Conservation (phyloP, 1,140 invertebrate species). For the Dufourea novaeangliae region DNA sequence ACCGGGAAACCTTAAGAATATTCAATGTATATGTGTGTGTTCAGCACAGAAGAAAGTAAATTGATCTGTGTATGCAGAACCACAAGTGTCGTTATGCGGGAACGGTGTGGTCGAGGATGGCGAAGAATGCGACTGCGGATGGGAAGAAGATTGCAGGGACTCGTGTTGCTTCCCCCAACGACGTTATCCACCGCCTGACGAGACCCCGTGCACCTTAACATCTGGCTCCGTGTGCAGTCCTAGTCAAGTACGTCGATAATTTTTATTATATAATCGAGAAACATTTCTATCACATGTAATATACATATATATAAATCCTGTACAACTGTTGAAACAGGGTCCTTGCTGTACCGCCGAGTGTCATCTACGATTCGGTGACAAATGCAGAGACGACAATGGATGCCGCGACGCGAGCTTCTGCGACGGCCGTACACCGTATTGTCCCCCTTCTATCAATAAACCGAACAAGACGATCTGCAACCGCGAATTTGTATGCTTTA, state of each 20-base stretch:
- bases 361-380: constrained; percentile 91
- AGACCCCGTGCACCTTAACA: constrained; percentile 92
- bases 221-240: constrained; percentile 90
- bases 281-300: too few relatives aligned
- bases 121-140: constrained; percentile 99
- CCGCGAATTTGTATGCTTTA: constrained; percentile 96
- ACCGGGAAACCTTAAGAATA: background rate
- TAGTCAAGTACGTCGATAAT: constrained; percentile 90
- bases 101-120: constrained; percentile 98
- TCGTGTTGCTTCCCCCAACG: constrained; percentile 96
- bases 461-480: constrained; percentile 97
- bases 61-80: constrained; percentile 84
- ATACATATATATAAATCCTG: too few relatives aligned
- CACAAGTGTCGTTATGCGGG: constrained; percentile 95
- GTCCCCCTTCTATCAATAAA: constrained; percentile 95
- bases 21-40: background rate
- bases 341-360: constrained; percentile 97
- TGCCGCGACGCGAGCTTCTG: constrained; percentile 95
- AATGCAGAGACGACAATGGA: constrained; percentile 96
- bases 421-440: constrained; percentile 90
- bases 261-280: too few relatives aligned
- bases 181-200: constrained; percentile 87
- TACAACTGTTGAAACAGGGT: constrained; percentile 85
- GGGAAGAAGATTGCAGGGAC: constrained; percentile 96
- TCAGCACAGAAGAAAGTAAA: background rate